Evolutionary conservation across 1,140 invertebrate genomes (phyloP).

Genomic region (Nomia melanderi): DNA sequence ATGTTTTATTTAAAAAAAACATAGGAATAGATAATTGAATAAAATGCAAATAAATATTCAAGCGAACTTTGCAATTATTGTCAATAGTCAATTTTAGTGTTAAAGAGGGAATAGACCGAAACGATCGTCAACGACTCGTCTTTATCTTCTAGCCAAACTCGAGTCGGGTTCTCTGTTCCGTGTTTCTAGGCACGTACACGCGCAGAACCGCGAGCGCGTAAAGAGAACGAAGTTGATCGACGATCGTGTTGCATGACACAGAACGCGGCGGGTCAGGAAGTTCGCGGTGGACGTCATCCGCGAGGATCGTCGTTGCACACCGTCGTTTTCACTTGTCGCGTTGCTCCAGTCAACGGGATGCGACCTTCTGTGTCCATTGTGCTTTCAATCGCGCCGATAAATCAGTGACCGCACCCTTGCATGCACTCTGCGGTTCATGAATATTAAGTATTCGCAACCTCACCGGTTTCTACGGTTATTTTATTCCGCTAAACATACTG

Average conservation of each 20-base stretch:
- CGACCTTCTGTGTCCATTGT: background rate
- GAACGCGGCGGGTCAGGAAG: conserved; percentile 35
- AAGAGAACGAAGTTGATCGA: conserved; percentile 21
- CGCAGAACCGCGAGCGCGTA: background rate
- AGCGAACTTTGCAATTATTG: too few species aligned
- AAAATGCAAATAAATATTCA: too few species aligned
- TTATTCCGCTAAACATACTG: too few species aligned
- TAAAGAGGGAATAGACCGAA: too few species aligned
- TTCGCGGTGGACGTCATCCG: conserved; percentile 3
- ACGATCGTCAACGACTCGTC: background rate
- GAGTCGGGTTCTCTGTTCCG: conserved; percentile 13
- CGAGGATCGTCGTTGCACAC: background rate
- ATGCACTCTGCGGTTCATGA: background rate
- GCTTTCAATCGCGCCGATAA: background rate
- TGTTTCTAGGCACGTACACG: conserved; percentile 12
- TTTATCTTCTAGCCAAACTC: background rate
- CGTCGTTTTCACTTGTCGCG: conserved; percentile 12
- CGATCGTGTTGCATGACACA: background rate
- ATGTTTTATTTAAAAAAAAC: too few species aligned
- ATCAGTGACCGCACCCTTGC: background rate
- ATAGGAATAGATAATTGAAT: too few species aligned
- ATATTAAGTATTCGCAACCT: background rate
- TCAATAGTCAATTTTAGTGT: too few species aligned
- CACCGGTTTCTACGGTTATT: too few species aligned
- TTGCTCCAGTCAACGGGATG: background rate